Evolutionary conservation across 1,140 invertebrate genomes (phyloP), one percentile per base, ranked within the genome.

Genomic region (Drosophila ironensis): DNA sequence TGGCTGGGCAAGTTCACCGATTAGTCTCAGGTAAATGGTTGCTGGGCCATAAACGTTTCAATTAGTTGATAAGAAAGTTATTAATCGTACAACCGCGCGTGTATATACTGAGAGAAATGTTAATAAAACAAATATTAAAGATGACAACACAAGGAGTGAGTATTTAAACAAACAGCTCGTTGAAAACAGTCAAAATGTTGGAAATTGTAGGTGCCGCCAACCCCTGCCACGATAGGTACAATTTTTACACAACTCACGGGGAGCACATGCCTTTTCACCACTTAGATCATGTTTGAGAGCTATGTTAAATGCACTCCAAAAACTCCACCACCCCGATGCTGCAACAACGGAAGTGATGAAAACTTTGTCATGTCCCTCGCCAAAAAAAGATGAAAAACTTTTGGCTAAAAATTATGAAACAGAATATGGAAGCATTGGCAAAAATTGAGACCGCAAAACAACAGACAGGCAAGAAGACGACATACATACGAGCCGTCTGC

Each of bases 371-470:
- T 50, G 28, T 16, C 12, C 24, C 11, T 22, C 17, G 44, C 27
- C 6, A 56, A 11, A 41, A 59, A 20, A 37, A 11, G 30, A 51
- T 30, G 28, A 44, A 27, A 70, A 82, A 78, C 54, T 84, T 37
- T 14, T 72, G 73, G 25, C 30, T 41, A 57, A 73, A 84, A 78
- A 84, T 84, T 86, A 84, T 84, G 75, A 86, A 86, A 86, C 80
- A 70, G 80, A 78, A 82, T 82, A 81, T 84, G 57, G 61, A 75
- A 76, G 72, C 72, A 57, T 52, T 53, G 38, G 35, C 42, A 45
- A 59, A 33, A 78, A 68, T 78, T 73, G 75, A 59, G 72, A 64
- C 41, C 24, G 50, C 54, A 60, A 37, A 63, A 63, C 59, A 40
- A 63, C 56, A 63, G 19, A 48, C 8, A 20, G 17, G 17, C 16